Evolutionary conservation across 2,797 vertebrate species (phyloP).

Genomic region (Otolemur crassicaudatus): DNA sequence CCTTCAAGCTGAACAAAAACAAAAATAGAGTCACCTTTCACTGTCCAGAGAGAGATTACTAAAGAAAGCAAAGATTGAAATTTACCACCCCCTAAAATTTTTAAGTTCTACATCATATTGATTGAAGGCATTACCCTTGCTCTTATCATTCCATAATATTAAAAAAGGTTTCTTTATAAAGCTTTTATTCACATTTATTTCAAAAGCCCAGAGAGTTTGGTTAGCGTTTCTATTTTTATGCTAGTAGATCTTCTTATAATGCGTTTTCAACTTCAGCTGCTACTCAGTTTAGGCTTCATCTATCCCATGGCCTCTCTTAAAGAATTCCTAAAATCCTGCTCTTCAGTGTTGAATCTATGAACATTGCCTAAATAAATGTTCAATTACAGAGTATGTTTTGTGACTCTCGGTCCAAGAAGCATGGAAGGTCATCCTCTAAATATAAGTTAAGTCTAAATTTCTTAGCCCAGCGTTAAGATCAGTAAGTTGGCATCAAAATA

Average conservation of each 20-base stretch:
- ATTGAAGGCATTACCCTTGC: background rate
- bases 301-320: background rate
- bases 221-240: background rate
- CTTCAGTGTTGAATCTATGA: background rate
- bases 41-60: background rate
- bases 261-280: background rate
- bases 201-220: background rate
- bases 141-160: background rate
- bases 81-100: background rate
- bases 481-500: background rate
- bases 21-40: slow-evolving; percentile 20
- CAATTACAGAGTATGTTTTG: background rate
- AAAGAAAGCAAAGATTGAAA: background rate
- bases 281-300: background rate
- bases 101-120: background rate
- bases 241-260: background rate
- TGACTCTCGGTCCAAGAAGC: background rate
- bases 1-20: background rate
- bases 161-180: background rate
- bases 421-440: background rate
- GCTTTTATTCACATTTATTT: background rate
- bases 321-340: background rate
- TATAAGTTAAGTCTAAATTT: background rate
- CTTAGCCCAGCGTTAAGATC: background rate
- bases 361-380: background rate